Evolutionary conservation across 2,797 vertebrate genomes (phyloP).

Genomic region (Anguilla obscura): DNA sequence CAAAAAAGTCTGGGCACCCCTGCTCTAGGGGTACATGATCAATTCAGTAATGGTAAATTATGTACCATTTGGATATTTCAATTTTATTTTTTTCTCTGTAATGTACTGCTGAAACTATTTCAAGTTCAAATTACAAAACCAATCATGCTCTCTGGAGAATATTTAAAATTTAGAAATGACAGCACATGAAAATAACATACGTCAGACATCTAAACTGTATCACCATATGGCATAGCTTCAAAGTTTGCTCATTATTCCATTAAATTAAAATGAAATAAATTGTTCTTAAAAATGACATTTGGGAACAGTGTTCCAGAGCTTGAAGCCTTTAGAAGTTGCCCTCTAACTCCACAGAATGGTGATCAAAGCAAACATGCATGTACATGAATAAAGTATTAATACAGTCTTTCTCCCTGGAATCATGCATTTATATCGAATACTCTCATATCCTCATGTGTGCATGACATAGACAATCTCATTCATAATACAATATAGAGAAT

Average conservation of each 20-base stretch:
- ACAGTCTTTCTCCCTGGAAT: background rate
- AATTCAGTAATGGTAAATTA: background rate
- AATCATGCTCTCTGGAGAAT: background rate
- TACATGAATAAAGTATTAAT: background rate
- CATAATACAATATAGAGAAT: slow-evolving; percentile 8
- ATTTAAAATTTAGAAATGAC: background rate
- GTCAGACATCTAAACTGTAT: background rate
- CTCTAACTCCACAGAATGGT: background rate
- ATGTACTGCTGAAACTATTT: background rate
- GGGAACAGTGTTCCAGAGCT: background rate
- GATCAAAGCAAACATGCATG: slow-evolving; percentile 1
- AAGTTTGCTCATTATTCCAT: background rate
- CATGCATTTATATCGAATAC: background rate
- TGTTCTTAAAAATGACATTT: background rate
- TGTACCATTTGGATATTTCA: background rate
- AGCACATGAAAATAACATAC: background rate
- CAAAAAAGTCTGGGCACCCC: too few relatives aligned
- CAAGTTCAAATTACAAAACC: background rate
- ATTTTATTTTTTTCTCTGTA: background rate
- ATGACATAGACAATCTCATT: background rate
- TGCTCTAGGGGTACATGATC: background rate
- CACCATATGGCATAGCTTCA: background rate
- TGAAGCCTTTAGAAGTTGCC: background rate
- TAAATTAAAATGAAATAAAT: background rate
- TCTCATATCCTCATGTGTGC: background rate